A percentile compares a stretch with the other conserved stretches of the same genome.
These are phyloP conservation scores for Leucania comma DNA, from an alignment of 2,888 invertebrate species.

Conservation along the genomic window DNA sequence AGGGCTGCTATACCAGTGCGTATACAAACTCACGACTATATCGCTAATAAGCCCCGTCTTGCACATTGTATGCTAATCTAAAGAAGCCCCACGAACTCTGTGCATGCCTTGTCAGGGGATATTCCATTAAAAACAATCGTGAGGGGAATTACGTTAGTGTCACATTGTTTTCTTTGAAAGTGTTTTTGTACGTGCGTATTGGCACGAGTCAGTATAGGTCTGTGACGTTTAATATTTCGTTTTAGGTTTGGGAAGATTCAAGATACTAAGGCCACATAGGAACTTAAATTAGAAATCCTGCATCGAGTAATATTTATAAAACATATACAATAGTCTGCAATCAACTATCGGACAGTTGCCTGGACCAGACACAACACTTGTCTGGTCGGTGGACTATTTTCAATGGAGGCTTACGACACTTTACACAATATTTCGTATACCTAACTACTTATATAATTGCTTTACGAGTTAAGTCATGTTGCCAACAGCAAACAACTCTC, in stretches of 20 bases:
- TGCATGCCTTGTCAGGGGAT: conserved; percentile 20
- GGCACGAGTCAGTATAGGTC: not conserved
- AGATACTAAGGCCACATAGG: not conserved
- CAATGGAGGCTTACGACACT: too few relatives aligned
- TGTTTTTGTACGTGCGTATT: conserved; percentile 9
- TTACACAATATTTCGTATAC: too few relatives aligned
- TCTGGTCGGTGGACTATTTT: too few relatives aligned
- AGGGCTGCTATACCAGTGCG: not conserved
- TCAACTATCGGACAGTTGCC: too few relatives aligned
- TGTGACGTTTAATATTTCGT: not conserved
- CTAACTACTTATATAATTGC: too few relatives aligned
- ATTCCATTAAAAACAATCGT: conserved; percentile 36
- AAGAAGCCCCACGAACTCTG: conserved; percentile 45
- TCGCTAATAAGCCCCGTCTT: conserved; percentile 1
- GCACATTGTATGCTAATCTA: conserved; percentile 60
- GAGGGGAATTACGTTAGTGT: conserved; percentile 32
- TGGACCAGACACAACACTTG: too few relatives aligned
- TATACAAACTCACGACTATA: not conserved
- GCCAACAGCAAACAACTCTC: too few relatives aligned
- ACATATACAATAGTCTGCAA: too few relatives aligned
- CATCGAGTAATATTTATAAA: too few relatives aligned
- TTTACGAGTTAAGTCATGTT: too few relatives aligned
- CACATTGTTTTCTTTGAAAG: conserved; percentile 24
- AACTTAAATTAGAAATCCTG: too few relatives aligned
- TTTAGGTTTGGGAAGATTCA: not conserved